phyloP scores from a whole-genome alignment of 2,113 vertebrate genomes.

The Protobothrops mucrosquamatus region DNA sequence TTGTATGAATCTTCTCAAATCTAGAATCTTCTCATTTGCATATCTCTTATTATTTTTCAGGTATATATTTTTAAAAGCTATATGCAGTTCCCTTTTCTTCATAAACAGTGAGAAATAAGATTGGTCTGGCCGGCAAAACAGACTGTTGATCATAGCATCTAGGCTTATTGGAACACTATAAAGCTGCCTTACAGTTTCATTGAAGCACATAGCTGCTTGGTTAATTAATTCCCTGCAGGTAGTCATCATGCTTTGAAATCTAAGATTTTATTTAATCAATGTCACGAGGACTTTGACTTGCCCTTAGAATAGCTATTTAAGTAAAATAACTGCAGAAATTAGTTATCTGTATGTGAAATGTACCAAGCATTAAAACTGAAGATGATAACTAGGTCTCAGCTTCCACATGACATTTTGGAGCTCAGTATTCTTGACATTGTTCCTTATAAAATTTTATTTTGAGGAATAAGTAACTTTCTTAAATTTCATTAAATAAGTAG shows the following conservation, averaged over 20 bases:
- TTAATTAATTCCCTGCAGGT: constrained; percentile 38
- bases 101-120: neutral
- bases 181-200: constrained; percentile 30
- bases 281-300: constrained; percentile 36
- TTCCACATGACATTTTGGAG: neutral
- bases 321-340: constrained; percentile 17
- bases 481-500: neutral
- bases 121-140: neutral
- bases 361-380: constrained; percentile 15
- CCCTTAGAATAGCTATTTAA: constrained; percentile 30
- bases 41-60: neutral
- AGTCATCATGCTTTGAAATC: constrained; percentile 40
- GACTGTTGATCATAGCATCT: constrained; percentile 5
- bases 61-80: neutral
- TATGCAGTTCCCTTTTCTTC: neutral
- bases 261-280: constrained; percentile 46
- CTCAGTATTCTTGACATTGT: constrained; percentile 5
- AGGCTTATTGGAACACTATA: constrained; percentile 26
- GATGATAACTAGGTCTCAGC: neutral
- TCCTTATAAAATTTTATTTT: neutral
- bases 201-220: constrained; percentile 27
- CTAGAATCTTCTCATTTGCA: neutral
- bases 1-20: neutral
- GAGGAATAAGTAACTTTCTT: constrained; percentile 8
- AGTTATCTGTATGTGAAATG: neutral